phyloP scores from a whole-genome alignment of 30 jellyfish, hydroid and myxozoan genomes.

The Rhopilema esculentum region DNA sequence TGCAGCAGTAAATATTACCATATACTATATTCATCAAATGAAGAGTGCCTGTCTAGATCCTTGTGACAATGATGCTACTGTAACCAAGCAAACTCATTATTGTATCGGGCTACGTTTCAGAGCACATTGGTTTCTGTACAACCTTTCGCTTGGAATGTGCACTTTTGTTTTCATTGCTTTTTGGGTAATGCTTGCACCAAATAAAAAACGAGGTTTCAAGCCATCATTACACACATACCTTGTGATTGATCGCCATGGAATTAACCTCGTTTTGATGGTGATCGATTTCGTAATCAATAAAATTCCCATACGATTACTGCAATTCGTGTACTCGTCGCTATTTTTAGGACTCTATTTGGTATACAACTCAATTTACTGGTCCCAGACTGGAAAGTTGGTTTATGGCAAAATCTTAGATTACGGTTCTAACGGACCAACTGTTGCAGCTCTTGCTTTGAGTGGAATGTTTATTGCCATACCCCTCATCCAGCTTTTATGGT shows the following conservation, averaged over 20 bases:
- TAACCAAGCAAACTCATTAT: background rate
- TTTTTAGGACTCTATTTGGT: constrained; percentile 44
- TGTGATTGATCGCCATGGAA: constrained; percentile 81
- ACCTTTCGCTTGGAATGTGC: constrained; percentile 43
- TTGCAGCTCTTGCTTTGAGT: constrained; percentile 35
- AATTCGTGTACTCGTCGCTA: constrained; percentile 58
- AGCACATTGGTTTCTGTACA: constrained; percentile 76
- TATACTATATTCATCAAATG: background rate
- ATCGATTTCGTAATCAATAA: constrained; percentile 53
- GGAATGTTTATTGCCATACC: constrained; percentile 44
- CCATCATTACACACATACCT: constrained; percentile 52
- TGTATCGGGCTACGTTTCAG: background rate
- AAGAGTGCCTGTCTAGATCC: background rate
- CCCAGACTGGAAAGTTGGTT: constrained; percentile 21
- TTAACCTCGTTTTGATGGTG: constrained; percentile 40
- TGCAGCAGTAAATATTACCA: constrained; percentile 42
- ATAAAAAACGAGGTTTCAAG: constrained; percentile 31
- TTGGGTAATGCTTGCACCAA: constrained; percentile 75
- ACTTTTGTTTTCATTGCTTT: constrained; percentile 65
- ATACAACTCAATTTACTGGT: constrained; percentile 66
- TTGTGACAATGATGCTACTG: background rate
- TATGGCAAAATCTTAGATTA: constrained; percentile 62
- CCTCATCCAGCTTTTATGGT: constrained; percentile 44
- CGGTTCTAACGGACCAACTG: constrained; percentile 34
- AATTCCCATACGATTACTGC: constrained; percentile 73